Percentiles rank a stretch among this genome's conserved stretches.
phyloP scores from a whole-genome alignment of 2,888 invertebrate species.

The Isoperla grammatica region DNA sequence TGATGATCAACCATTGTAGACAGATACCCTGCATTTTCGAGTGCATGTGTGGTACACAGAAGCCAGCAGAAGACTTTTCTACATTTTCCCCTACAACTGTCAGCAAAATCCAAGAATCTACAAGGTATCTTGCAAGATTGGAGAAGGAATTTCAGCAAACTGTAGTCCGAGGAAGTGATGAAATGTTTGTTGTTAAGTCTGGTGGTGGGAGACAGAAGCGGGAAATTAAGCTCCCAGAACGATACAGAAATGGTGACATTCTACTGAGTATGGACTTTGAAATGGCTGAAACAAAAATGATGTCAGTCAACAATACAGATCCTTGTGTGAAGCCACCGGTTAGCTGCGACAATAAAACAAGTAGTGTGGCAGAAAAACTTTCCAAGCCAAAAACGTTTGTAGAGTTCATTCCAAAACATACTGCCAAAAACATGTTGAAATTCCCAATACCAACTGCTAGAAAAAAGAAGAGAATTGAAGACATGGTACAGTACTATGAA shows the following conservation, averaged over 20 bases:
- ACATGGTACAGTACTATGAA: too few relatives aligned
- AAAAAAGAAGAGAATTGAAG: too few relatives aligned
- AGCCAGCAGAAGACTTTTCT: neutral
- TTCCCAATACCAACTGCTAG: too few relatives aligned
- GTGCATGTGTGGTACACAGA: constrained; percentile 44
- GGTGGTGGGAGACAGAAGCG: constrained; percentile 51
- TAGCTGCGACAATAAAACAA: neutral
- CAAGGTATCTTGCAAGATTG: constrained; percentile 51
- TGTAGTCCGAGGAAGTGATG: constrained; percentile 58
- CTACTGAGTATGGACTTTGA: constrained; percentile 34
- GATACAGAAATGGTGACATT: constrained; percentile 51
- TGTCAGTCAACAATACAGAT: neutral
- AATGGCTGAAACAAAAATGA: constrained; percentile 6
- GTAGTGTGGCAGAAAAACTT: neutral
- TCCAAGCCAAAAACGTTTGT: neutral
- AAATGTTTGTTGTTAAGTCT: constrained; percentile 57
- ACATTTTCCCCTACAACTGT: neutral
- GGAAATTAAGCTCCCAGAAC: constrained; percentile 55
- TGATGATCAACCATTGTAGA: constrained; percentile 53
- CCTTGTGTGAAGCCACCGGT: neutral
- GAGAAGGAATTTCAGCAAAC: constrained; percentile 70
- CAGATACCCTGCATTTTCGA: constrained; percentile 55
- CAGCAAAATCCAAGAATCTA: constrained; percentile 35
- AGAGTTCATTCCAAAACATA: neutral
- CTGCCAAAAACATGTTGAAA: too few relatives aligned